These are phyloP conservation scores for Sitta carolinensis DNA, from an alignment of 2,797 vertebrate genomes.

Conservation along the genomic window DNA sequence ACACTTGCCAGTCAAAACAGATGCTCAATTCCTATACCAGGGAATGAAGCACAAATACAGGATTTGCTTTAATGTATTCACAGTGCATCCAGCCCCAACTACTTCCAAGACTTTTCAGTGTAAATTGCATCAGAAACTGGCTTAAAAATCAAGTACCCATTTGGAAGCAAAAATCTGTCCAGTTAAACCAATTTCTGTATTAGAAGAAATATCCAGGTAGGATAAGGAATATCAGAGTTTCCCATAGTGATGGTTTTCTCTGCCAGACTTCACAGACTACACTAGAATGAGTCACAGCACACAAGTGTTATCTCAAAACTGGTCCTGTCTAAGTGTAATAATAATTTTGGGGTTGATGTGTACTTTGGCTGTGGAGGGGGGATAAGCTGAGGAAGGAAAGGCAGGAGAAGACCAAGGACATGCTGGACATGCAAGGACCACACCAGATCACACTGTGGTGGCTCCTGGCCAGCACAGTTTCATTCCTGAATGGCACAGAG, in stretches of 20 bases:
- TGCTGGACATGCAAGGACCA: not conserved
- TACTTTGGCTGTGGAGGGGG: not conserved
- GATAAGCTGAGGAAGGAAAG: not conserved
- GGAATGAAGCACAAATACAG: not conserved
- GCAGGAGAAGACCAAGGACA: not conserved
- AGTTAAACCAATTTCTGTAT: not conserved
- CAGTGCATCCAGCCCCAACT: not conserved
- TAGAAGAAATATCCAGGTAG: not conserved
- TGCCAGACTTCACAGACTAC: not conserved
- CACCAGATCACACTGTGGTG: no score
- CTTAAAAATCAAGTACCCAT: not conserved
- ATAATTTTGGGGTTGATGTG: not conserved
- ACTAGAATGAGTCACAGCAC: not conserved
- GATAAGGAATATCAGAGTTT: not conserved
- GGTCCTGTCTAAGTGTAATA: not conserved
- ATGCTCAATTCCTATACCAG: not conserved
- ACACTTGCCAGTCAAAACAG: slow-evolving; percentile 45
- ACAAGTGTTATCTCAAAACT: not conserved
- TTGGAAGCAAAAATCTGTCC: not conserved
- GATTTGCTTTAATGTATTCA: not conserved
- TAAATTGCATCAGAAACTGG: not conserved
- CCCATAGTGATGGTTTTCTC: not conserved
- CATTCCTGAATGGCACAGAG: not conserved
- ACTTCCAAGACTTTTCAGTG: not conserved
- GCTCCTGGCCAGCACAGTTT: not conserved